Base-by-base conservation (phyloP, 2,888 invertebrate genomes). In the Diploptera punctata region DNA sequence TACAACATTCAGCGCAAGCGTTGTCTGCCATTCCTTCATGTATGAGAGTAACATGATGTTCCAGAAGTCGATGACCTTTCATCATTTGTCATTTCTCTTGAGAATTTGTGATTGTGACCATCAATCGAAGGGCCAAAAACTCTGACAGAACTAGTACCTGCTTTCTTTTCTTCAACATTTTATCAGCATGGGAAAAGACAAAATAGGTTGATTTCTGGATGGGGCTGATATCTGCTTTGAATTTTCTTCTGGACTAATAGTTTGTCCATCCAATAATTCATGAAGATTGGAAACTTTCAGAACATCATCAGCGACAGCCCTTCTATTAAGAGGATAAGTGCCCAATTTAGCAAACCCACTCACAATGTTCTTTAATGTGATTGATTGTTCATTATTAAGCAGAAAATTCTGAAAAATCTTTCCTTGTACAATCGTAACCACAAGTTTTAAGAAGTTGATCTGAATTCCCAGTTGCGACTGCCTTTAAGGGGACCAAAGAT, bases 401-500 rank as follows among this genome's bases (percentile, higher is more conserved):
- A 1, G 18, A 19, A 52, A 52, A 3, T 18, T 10, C 21, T 4
- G 18, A 21, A 52, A 52, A 52, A 7, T 52, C 21, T 3, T 52
- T 52, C 21, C 31, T 61, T 26, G 61, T 31, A n/a, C 10, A 29
- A 0, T 61, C 26, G 33, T 61, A 61, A n/a, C 9, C 61, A 61
- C 61, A 61, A 13, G 31, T 61, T 61, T 61, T 61, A 9, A 61
- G 31, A 31, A n/a, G 2, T 3, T 3, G 26, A n/a, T 31, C 33
- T 29, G 3, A 61, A 4, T 31, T 7, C 2, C 61, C n/a, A 9
- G 9, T 61, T 31, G 3, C 16, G 26, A 31, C 31, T 26, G 4
- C 9, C 29, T 61, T 61, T 61, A 5, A 61, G 13, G n/a, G 52
- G 31, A 18, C 61, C 61, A 61, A 61, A 61, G 5, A 61, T 13